Conservation (phyloP, 2,113 vertebrate species). For the Pogonocichla stellata region DNA sequence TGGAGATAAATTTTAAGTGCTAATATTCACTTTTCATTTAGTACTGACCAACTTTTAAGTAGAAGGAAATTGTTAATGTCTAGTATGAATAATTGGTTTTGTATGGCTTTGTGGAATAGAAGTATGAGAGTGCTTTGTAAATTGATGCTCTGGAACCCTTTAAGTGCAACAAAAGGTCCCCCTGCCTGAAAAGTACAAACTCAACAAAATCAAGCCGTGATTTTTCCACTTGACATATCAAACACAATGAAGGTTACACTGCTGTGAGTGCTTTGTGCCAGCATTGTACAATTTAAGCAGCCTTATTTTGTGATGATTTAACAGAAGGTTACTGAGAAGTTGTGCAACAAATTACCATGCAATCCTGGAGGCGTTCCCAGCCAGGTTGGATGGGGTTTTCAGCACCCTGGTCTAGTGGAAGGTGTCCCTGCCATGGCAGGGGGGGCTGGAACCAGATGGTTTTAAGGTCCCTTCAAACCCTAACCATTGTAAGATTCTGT, state of each 20-base stretch:
- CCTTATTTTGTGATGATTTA: background rate
- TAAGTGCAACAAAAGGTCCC: background rate
- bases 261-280: background rate
- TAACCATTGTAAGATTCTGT: background rate
- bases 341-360: background rate
- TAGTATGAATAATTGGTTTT: background rate
- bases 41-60: background rate
- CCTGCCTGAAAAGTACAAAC: background rate
- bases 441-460: background rate
- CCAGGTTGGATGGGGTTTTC: background rate
- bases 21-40: background rate
- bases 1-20: background rate
- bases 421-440: background rate
- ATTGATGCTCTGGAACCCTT: background rate
- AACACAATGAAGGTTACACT: background rate
- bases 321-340: background rate
- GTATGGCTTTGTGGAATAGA: background rate
- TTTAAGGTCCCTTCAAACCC: background rate
- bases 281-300: background rate
- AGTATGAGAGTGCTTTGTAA: background rate
- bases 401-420: background rate
- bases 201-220: background rate
- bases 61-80: background rate
- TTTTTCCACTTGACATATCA: slow-evolving; percentile 40
- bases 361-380: background rate